Evolutionary conservation across 2,797 vertebrate genomes (phyloP).

Genomic region (Ceryle rudis): DNA sequence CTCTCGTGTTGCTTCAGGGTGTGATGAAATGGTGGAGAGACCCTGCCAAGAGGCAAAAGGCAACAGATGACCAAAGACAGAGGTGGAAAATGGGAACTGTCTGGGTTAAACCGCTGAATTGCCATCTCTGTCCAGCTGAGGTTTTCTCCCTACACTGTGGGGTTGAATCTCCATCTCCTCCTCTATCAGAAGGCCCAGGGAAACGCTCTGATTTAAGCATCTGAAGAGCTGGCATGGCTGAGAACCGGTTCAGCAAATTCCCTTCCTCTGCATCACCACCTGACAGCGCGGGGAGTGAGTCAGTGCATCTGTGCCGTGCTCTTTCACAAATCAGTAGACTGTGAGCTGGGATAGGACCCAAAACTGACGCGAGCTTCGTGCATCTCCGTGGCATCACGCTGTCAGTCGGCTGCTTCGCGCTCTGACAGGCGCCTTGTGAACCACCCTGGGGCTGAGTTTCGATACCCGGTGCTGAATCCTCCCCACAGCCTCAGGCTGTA

Average conservation of each 20-base stretch:
- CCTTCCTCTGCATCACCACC: not conserved
- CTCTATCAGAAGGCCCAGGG: not conserved
- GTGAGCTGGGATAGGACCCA: not conserved
- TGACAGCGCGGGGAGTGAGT: accelerated
- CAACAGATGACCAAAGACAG: not conserved
- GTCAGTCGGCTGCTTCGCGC: not conserved
- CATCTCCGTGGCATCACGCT: accelerated
- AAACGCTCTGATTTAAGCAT: accelerated
- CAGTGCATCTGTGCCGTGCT: accelerated
- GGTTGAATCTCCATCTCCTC: not conserved
- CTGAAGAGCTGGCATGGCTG: not conserved
- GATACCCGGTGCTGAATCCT: not conserved
- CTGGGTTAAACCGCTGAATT: accelerated
- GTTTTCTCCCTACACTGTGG: accelerated
- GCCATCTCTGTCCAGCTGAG: not conserved
- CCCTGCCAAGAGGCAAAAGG: not conserved
- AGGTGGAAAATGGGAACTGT: not conserved
- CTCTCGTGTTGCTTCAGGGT: not conserved
- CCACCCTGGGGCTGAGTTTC: not conserved
- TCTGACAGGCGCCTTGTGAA: not conserved
- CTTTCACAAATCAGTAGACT: accelerated
- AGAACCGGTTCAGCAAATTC: not conserved
- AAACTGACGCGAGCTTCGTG: accelerated
- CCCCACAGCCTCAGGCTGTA: accelerated
- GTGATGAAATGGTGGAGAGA: constrained; percentile 48